Conservation (phyloP, 1,140 invertebrate species). For the Aphaenogaster ashmeadi region DNA sequence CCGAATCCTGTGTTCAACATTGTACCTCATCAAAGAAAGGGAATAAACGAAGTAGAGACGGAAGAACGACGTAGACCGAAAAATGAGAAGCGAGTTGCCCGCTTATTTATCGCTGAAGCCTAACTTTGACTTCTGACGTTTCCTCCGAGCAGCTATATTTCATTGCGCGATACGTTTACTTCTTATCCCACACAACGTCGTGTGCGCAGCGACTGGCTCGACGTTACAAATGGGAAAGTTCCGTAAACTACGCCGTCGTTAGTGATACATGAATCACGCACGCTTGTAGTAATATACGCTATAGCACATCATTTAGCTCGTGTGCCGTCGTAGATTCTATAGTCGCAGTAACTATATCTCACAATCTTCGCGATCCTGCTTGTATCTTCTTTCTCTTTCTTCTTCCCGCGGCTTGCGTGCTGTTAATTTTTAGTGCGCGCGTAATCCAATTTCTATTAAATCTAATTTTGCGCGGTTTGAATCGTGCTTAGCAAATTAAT, state of each 20-base stretch:
- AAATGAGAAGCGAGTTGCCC: background rate
- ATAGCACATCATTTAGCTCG: conserved; percentile 34
- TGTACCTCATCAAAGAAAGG: background rate
- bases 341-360: conserved; percentile 18
- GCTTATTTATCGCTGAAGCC: background rate
- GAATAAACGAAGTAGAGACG: background rate
- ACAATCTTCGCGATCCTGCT: conserved; percentile 30
- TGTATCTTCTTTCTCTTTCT: background rate
- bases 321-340: conserved; percentile 10
- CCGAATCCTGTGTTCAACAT: background rate
- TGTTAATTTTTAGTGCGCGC: conserved; percentile 18
- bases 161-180: conserved; percentile 41
- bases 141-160: conserved; percentile 2
- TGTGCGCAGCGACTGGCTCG: conserved; percentile 24
- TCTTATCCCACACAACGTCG: conserved; percentile 45
- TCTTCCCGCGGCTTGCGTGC: background rate
- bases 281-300: conserved; percentile 32
- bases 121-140: conserved; percentile 16
- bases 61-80: background rate
- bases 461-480: background rate
- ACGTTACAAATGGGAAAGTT: conserved; percentile 51
- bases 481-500: background rate
- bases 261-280: conserved; percentile 51
- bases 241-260: conserved; percentile 53
- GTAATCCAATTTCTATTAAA: conserved; percentile 15